Base-by-base conservation (phyloP, 2,888 invertebrate genomes). In the Tinea trinotella region DNA sequence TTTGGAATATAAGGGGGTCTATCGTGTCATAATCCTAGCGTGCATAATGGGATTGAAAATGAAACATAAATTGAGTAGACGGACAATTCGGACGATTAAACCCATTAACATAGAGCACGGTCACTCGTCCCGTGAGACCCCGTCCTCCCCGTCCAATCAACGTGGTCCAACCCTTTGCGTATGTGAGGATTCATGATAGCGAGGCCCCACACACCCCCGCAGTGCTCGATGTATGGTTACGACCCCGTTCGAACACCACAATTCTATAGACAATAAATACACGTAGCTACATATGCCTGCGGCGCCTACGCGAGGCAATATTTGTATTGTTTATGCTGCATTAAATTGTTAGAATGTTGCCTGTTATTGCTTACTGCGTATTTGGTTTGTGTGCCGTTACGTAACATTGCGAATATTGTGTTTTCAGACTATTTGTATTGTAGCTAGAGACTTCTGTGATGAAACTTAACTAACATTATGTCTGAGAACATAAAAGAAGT, bases 271-370 rank as follows among this genome's bases (percentile, higher is more conserved):
- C 80, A 74, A 83, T 85, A 85, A 85, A 84, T 84, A 83, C 79
- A 77, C 76, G 70, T 68, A 66, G 65, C 71, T 72, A 73, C 74
- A 75, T 74, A 76, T 73, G 74, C 76, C 62, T 61, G 66, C 68
- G 68, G 70, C 74, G 76, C 74, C 73, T 74, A 75, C 74, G 66
- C 64, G 62, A 64, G 59, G 65, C 61, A 68, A 75, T 76, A 76
- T 82, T 81, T 69, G 77, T 81, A 83, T 83, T 84, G 84, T 85
- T 83, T 83, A 84, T 82, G 68, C 67, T 64, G 74, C 74, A 85
- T 85, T 85, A 82, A 85, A 85, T 84, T 83, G 83, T 76, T 82
- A 74, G 75, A 85, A 83, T 80, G 82, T 77, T 76, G 76, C 75
- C 71, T 71, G 81, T 82, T 84, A 84, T 83, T 84, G 82, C 80